A percentile compares a stretch with the other conserved stretches of the same genome.
Evolutionary conservation across 2,797 vertebrate genomes (phyloP).

Genomic region (Mallotus villosus): DNA sequence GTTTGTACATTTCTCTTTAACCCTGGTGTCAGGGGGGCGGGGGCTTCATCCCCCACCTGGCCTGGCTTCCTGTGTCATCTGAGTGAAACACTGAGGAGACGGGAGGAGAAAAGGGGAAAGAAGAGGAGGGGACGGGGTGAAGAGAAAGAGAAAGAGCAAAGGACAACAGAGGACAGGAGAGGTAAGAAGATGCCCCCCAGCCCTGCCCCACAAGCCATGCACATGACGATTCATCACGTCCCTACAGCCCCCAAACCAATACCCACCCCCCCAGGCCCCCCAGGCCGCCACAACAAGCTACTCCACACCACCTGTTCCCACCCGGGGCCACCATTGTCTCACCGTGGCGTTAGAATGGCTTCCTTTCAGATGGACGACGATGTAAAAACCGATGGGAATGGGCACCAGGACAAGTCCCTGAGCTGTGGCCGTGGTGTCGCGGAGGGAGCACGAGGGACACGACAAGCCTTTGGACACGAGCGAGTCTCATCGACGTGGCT

Average conservation of each 20-base stretch:
- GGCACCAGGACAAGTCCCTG: constrained; percentile 23
- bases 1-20: too few species aligned
- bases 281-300: background rate
- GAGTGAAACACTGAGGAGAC: too few species aligned
- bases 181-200: too few species aligned
- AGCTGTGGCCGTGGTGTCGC: constrained; percentile 29
- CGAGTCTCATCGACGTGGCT: constrained; percentile 43
- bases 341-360: too few species aligned
- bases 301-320: background rate
- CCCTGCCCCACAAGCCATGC: background rate
- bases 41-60: too few species aligned
- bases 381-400: constrained; percentile 49
- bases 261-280: background rate
- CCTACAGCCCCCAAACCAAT: background rate
- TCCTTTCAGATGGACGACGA: constrained; percentile 8
- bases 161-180: too few species aligned
- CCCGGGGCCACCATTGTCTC: background rate
- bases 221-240: background rate
- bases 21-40: too few species aligned
- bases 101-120: too few species aligned
- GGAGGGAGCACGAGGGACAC: constrained; percentile 23
- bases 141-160: too few species aligned
- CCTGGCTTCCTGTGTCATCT: too few species aligned
- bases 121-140: too few species aligned
- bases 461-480: constrained; percentile 39